Evolutionary conservation across 2,113 vertebrate species (phyloP), one percentile per base, ranked within the genome.

Genomic region (Boleophthalmus pectinirostris): DNA sequence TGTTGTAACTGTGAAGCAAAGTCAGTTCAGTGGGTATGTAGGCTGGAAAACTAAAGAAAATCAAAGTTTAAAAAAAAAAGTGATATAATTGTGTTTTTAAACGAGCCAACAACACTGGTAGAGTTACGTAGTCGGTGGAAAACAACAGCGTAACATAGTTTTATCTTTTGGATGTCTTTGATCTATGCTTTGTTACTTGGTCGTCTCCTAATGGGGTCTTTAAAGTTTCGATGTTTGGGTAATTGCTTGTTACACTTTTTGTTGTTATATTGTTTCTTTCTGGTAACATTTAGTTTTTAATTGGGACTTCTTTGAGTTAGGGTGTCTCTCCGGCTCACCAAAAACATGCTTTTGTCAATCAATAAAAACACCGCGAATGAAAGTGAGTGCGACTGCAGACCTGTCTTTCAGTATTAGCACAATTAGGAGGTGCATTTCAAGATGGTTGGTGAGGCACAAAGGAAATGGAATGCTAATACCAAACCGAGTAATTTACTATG

Each of bases 61-160:
- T 65, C 72, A 35, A 23, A 67, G 16, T 45, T 51, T 46, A 38
- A 67, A 71, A 46, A 23, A 25, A 58, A 58, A 58, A 57, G 11
- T 24, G 0, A 14, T 58, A 11, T 58, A 24, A 58, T 14, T 25
- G 23, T 58, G 21, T 58, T 58, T 54, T 8, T 3, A 54, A 23
- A 57, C 38, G 9, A 43, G 38, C 8, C 38, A 43, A 43, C n/a
- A 24, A 24, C 54, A 57, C 10, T 57, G n/a, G 21, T 23, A 57
- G 11, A 57, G 54, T 57, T 57, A 43, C 38, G 38, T 11, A 1
- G n/a, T 57, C 18, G 23, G 29, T 33, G 24, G 13, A 16, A 16
- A 29, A 60, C 57, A 60, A 60, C 24, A 29, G 24, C 5, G 57
- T 16, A 25, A 60, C 24, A 25, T 3, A 43, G 38, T 43, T 43